Percentiles rank a stretch among this genome's conserved stretches.
phyloP scores from a whole-genome alignment of 2,797 vertebrate species.

The Corythornis leucogaster region DNA sequence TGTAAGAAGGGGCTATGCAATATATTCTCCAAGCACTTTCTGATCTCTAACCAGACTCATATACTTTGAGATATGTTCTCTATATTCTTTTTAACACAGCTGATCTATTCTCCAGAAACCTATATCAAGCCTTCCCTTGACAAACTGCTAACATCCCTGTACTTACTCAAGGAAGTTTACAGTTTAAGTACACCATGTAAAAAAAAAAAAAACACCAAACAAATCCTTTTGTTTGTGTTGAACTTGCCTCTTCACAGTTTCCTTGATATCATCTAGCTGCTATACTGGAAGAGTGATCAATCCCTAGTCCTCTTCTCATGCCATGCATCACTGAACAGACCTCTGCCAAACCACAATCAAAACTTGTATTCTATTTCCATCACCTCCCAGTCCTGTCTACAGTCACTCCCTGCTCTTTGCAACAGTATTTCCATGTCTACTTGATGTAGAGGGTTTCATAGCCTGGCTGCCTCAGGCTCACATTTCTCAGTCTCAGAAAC shows the following conservation, averaged over 20 bases:
- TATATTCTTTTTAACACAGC: neutral
- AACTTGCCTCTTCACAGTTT: neutral
- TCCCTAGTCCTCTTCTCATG: neutral
- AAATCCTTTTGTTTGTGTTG: neutral
- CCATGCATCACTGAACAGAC: neutral
- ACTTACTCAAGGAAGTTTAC: neutral
- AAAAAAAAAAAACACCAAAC: neutral
- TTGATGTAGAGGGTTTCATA: neutral
- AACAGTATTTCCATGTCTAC: neutral
- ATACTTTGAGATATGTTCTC: neutral
- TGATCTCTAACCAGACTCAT: neutral
- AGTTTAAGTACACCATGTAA: neutral
- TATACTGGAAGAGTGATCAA: neutral
- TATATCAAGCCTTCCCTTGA: neutral
- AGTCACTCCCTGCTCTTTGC: neutral
- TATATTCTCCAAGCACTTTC: neutral
- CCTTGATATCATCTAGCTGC: neutral
- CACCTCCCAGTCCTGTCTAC: neutral
- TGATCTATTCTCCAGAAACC: neutral
- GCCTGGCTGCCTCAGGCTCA: neutral
- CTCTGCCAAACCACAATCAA: neutral
- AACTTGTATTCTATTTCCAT: neutral
- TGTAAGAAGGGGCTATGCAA: neutral
- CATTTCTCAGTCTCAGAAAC: neutral
- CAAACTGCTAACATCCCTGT: neutral